These are phyloP conservation scores for Labrus mixtus DNA, from an alignment of 2,113 vertebrate species.

Conservation along the genomic window DNA sequence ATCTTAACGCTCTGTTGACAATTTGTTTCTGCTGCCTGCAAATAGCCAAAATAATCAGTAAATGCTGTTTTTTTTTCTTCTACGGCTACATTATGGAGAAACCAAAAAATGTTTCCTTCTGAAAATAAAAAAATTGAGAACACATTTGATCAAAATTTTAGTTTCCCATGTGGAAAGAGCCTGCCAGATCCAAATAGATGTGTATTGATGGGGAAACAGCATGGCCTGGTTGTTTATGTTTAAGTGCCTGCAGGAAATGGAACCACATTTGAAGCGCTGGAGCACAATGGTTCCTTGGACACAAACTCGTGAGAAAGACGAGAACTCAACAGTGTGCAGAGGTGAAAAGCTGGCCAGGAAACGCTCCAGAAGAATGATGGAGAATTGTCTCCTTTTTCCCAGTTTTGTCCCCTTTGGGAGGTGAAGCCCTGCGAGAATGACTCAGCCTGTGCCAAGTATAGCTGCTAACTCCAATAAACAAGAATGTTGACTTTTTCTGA, in stretches of 20 bases:
- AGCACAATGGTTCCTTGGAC: constrained; percentile 51
- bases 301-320: constrained; percentile 38
- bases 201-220: constrained; percentile 22
- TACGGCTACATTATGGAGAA: background rate
- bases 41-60: background rate
- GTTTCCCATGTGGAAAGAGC: background rate
- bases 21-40: background rate
- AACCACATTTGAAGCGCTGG: constrained; percentile 43
- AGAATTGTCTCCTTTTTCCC: constrained; percentile 39
- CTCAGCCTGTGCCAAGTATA: constrained; percentile 12
- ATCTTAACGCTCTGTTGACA: background rate
- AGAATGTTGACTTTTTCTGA: constrained; percentile 40
- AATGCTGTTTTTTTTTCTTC: background rate
- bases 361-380: constrained; percentile 26
- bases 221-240: constrained; percentile 45
- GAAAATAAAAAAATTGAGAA: background rate
- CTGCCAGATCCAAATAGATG: constrained; percentile 9
- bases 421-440: constrained; percentile 10
- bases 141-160: constrained; percentile 21
- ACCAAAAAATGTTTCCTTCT: background rate
- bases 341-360: constrained; percentile 33
- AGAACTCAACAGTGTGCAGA: constrained; percentile 20
- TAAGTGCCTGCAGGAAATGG: constrained; percentile 49
- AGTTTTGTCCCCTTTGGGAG: constrained; percentile 35
- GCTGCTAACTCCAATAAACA: constrained; percentile 55